Evolutionary conservation across 2,888 invertebrate genomes (phyloP).

Genomic region (Odontothrips loti): DNA sequence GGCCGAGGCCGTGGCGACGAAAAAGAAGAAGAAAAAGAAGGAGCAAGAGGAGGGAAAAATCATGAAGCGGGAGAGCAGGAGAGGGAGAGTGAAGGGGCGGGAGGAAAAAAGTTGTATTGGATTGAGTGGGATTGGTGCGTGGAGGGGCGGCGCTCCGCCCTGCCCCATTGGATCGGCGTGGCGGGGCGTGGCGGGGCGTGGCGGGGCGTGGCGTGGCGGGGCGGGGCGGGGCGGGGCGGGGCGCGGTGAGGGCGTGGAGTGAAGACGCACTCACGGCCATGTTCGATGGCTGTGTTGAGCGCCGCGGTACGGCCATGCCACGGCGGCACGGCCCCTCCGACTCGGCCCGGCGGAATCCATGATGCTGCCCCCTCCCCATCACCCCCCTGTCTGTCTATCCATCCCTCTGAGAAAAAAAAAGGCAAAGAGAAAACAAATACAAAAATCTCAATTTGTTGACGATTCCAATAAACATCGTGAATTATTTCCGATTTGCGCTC

Average conservation of each 20-base stretch:
- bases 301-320: background rate
- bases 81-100: background rate
- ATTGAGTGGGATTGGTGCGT: conserved; percentile 16
- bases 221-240: background rate
- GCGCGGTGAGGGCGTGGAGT: background rate
- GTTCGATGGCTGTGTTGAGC: conserved; percentile 2
- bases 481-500: no score
- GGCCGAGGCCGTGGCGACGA: no score
- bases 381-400: background rate
- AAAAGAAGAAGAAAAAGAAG: no score
- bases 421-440: no score
- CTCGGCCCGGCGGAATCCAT: background rate
- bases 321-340: background rate
- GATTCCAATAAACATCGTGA: no score
- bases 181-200: no score
- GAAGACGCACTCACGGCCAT: conserved; percentile 4
- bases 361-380: background rate
- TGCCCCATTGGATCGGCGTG: conserved; percentile 9
- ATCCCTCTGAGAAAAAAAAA: no score
- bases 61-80: no score
- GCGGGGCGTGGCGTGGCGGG: no score
- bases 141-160: conserved; percentile 10
- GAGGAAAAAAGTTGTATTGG: conserved; percentile 5
- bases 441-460: no score
- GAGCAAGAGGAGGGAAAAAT: no score